Percentiles rank a stretch among this genome's conserved stretches.
phyloP scores from a whole-genome alignment of 1,140 invertebrate genomes.

The Octopus sinensis region DNA sequence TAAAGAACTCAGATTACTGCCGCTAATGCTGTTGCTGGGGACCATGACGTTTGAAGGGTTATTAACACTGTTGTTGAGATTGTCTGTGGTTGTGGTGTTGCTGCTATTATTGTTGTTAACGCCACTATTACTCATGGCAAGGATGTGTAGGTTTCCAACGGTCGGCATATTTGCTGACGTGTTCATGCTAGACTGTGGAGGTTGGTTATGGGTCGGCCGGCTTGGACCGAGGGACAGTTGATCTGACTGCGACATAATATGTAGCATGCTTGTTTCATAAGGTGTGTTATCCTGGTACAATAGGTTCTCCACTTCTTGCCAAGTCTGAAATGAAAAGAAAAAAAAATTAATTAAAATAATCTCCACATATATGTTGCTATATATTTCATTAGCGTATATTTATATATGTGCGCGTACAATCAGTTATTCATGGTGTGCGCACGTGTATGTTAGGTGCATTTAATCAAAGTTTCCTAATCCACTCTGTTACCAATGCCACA shows the following conservation, averaged over 20 bases:
- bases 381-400: too few relatives aligned
- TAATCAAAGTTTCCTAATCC: too few relatives aligned
- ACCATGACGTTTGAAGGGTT: too few relatives aligned
- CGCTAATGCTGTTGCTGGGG: too few relatives aligned
- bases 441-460: too few relatives aligned
- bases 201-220: background rate
- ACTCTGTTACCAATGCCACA: too few relatives aligned
- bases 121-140: too few relatives aligned
- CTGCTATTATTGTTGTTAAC: constrained; percentile 17
- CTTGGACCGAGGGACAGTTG: constrained; percentile 12
- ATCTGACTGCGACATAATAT: constrained; percentile 32
- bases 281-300: constrained; percentile 49
- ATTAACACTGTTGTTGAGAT: background rate
- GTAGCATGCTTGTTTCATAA: constrained; percentile 47
- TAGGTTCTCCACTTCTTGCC: constrained; percentile 50
- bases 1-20: too few relatives aligned
- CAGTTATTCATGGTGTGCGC: too few relatives aligned
- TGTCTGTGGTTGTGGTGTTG: constrained; percentile 20
- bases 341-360: constrained; percentile 6
- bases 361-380: too few relatives aligned
- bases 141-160: constrained; percentile 18
- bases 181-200: background rate
- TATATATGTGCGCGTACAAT: too few relatives aligned
- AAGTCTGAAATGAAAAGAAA: constrained; percentile 39
- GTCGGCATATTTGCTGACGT: constrained; percentile 14